Conservation (phyloP, 2,888 invertebrate genomes). For the Lasioglossum malachurum region DNA sequence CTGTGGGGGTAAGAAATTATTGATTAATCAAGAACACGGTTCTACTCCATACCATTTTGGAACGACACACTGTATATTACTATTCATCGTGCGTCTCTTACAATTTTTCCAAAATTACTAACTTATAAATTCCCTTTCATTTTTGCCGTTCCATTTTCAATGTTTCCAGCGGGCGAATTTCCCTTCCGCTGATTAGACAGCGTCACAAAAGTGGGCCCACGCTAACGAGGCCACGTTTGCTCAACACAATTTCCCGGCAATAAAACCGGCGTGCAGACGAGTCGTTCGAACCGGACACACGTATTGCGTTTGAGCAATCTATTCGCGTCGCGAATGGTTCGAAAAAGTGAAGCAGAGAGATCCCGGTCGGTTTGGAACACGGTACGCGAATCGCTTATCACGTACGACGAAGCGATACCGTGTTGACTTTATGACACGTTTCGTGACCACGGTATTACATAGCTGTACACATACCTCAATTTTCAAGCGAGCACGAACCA, state of each 20-base stretch:
- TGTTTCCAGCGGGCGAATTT: not conserved
- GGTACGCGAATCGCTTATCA: constrained; percentile 48
- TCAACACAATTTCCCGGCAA: not conserved
- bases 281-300: constrained; percentile 1
- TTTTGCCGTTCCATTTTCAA: not conserved
- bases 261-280: constrained; percentile 8
- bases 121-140: not conserved
- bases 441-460: constrained; percentile 54
- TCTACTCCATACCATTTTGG: not conserved
- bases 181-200: not conserved
- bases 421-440: constrained; percentile 58
- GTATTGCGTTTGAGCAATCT: constrained; percentile 27
- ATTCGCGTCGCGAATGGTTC: not conserved
- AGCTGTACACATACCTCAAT: constrained; percentile 46
- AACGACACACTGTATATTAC: not conserved
- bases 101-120: not conserved
- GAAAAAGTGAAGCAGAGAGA: constrained; percentile 29
- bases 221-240: constrained; percentile 13
- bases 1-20: not conserved
- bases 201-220: not conserved
- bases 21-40: not conserved
- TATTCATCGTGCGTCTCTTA: not conserved
- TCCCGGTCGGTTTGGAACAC: constrained; percentile 8
- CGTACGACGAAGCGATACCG: constrained; percentile 37
- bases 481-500: constrained; percentile 55